A percentile compares a stretch with the other conserved stretches of the same genome.
phyloP scores from a whole-genome alignment of 2,888 invertebrate species.

The Hedya salicella region DNA sequence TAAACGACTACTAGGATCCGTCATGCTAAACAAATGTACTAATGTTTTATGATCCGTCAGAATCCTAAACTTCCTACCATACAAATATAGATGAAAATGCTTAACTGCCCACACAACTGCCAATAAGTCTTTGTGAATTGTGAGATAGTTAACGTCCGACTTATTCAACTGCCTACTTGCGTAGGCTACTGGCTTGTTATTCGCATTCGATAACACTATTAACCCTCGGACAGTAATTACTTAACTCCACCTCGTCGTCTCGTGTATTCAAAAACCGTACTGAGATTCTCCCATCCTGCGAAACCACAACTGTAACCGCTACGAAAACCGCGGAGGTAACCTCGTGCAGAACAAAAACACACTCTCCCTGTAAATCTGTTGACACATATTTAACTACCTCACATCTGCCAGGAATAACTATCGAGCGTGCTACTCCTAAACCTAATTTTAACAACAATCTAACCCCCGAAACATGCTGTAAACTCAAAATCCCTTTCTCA shows the following conservation, averaged over 20 bases:
- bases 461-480: not conserved
- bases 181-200: no score
- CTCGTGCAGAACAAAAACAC: not conserved
- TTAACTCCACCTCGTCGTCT: not conserved
- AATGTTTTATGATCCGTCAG: no score
- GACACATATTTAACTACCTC: not conserved
- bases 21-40: no score
- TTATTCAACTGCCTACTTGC: no score
- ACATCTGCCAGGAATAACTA: conserved; percentile 1
- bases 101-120: no score
- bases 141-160: no score
- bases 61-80: no score
- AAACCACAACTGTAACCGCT: not conserved
- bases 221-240: conserved; percentile 1
- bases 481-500: not conserved
- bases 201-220: not conserved
- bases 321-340: not conserved
- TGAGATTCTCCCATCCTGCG: not conserved
- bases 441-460: not conserved
- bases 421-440: not conserved
- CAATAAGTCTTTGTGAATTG: no score
- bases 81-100: no score
- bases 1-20: no score
- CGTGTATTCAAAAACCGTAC: conserved; percentile 1
- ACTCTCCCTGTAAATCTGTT: not conserved